Evolutionary conservation across 2,888 invertebrate genomes (phyloP).

Genomic region (Myopa tessellatipennis): DNA sequence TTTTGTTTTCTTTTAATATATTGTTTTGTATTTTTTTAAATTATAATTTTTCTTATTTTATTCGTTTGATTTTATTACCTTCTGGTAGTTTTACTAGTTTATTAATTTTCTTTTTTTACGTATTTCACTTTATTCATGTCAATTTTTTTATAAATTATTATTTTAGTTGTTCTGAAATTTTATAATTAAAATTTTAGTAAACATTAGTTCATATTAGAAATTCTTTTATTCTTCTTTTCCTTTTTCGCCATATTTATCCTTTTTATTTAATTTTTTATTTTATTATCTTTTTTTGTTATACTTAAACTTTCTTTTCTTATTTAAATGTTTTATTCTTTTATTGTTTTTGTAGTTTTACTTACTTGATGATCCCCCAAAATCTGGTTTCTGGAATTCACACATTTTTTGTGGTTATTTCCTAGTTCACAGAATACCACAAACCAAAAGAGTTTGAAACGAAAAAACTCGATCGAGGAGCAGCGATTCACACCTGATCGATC

Average conservation of each 20-base stretch:
- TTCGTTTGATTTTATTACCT: background rate
- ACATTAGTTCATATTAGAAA: background rate
- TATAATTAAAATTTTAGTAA: too few species aligned
- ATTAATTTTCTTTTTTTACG: background rate
- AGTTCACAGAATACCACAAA: background rate
- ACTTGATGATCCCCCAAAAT: slow-evolving; percentile 40
- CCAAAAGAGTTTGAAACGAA: background rate
- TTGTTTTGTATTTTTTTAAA: too few species aligned
- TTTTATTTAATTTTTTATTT: too few species aligned
- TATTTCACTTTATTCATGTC: background rate
- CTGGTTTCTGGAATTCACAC: slow-evolving; percentile 50
- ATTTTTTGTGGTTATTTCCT: slow-evolving; percentile 36
- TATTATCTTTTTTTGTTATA: too few species aligned
- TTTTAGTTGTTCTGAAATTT: background rate
- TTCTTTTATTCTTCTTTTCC: slow-evolving; percentile 11
- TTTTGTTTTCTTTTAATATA: too few species aligned
- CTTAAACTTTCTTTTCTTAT: too few species aligned
- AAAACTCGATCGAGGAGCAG: background rate
- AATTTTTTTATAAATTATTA: slow-evolving; percentile 22
- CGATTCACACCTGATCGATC: background rate
- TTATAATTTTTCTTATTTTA: background rate
- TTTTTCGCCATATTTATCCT: too few species aligned
- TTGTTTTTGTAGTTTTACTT: slow-evolving; percentile 36
- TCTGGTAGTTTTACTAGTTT: background rate
- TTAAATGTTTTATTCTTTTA: background rate